These are phyloP conservation scores for Agrochola circellaris DNA, from an alignment of 2,888 invertebrate genomes.

Conservation along the genomic window DNA sequence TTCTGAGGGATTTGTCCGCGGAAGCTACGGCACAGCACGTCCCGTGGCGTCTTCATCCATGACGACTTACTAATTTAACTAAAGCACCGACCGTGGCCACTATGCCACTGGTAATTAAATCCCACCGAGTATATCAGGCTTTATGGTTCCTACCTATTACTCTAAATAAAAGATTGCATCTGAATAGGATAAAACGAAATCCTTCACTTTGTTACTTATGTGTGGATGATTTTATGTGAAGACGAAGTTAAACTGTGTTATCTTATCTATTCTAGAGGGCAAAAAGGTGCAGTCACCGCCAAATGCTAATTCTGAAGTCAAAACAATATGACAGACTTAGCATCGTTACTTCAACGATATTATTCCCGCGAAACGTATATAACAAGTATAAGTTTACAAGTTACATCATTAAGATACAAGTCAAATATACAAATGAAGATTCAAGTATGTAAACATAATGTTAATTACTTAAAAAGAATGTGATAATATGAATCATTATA, in stretches of 20 bases:
- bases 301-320: slow-evolving; percentile 9
- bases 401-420: not conserved
- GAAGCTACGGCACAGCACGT: too few relatives aligned
- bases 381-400: not conserved
- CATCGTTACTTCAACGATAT: not conserved
- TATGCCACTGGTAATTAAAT: too few relatives aligned
- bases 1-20: too few relatives aligned
- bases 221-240: not conserved
- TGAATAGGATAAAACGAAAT: slow-evolving; percentile 3
- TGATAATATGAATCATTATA: not conserved
- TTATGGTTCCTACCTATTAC: too few relatives aligned
- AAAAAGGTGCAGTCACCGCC: slow-evolving; percentile 11
- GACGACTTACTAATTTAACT: too few relatives aligned
- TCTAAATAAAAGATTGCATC: too few relatives aligned
- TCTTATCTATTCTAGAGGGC: slow-evolving; percentile 33
- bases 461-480: not conserved
- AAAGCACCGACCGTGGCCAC: too few relatives aligned
- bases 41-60: too few relatives aligned
- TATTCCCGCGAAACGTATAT: not conserved
- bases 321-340: slow-evolving; percentile 2
- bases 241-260: slow-evolving; percentile 3
- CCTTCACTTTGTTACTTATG: not conserved
- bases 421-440: not conserved
- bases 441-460: not conserved
- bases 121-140: too few relatives aligned